A percentile compares a stretch with the other conserved stretches of the same genome.
Conservation (phyloP, 2,888 invertebrate species). For the Euproctis similis region DNA sequence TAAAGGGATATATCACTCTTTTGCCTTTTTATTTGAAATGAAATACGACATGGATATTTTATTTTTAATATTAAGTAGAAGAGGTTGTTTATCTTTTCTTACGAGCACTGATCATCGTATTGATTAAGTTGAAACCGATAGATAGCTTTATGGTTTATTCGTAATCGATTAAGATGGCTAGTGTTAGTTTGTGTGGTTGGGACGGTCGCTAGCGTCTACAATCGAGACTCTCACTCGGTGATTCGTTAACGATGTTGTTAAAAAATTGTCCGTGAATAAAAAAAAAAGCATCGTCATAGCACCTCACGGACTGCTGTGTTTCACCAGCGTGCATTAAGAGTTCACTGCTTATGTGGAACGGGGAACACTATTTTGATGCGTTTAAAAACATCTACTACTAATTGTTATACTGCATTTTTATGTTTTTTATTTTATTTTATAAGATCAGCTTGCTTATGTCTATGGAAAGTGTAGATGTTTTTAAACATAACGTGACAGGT, state of each 20-base stretch:
- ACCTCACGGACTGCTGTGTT: conserved; percentile 44
- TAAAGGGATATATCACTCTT: conserved; percentile 1
- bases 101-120: neutral
- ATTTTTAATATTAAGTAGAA: conserved; percentile 1
- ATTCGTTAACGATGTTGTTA: conserved; percentile 44
- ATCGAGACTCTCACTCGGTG: conserved; percentile 69
- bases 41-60: neutral
- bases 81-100: neutral
- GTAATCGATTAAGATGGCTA: conserved; percentile 11
- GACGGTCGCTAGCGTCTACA: conserved; percentile 44
- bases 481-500: conserved; percentile 40
- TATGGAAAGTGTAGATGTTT: conserved; percentile 35
- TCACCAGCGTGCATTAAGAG: conserved; percentile 66
- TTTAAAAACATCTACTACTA: conserved; percentile 45
- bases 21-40: conserved; percentile 8
- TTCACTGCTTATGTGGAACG: conserved; percentile 70
- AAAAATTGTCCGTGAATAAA: conserved; percentile 47
- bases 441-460: too few species aligned
- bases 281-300: conserved; percentile 58
- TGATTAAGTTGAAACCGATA: conserved; percentile 1
- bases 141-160: conserved; percentile 10
- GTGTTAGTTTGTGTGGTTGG: conserved; percentile 8
- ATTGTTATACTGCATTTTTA: too few species aligned
- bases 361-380: conserved; percentile 44
- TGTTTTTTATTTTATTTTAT: too few species aligned